Evolutionary conservation across 2,888 invertebrate species (phyloP).

Genomic region (Iselma pallidipennis): DNA sequence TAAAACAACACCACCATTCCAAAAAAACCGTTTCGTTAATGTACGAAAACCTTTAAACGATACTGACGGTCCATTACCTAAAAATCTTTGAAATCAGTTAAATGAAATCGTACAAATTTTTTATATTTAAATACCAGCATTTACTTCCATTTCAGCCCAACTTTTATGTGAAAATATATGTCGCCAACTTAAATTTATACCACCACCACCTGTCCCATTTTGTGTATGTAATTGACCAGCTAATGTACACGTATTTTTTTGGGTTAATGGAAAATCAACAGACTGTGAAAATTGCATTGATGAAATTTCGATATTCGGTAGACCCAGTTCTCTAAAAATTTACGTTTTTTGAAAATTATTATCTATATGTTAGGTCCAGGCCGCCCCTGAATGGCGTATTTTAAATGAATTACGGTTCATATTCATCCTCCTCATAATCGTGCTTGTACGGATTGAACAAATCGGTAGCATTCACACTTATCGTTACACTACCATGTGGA

Average conservation of each 20-base stretch:
- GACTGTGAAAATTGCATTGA: constrained; percentile 92
- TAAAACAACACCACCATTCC: constrained; percentile 74
- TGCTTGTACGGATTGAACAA: constrained; percentile 83
- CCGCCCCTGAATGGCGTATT: background rate
- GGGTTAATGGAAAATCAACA: constrained; percentile 88
- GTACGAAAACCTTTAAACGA: constrained; percentile 80
- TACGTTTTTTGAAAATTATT: background rate
- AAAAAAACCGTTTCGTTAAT: constrained; percentile 72
- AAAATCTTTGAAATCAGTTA: constrained; percentile 15
- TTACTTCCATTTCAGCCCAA: constrained; percentile 85
- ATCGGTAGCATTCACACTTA: constrained; percentile 92
- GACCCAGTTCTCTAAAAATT: constrained; percentile 32
- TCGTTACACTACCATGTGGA: constrained; percentile 84
- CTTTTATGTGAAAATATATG: constrained; percentile 80
- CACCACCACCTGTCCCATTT: constrained; percentile 84
- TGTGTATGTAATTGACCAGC: constrained; percentile 82
- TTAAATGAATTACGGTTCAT: constrained; percentile 42
- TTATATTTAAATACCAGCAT: constrained; percentile 65
- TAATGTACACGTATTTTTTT: constrained; percentile 81
- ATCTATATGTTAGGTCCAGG: too few relatives aligned
- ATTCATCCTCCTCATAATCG: constrained; percentile 60
- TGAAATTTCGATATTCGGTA: constrained; percentile 86
- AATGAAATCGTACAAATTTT: background rate
- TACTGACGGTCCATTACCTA: constrained; percentile 72
- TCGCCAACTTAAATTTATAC: constrained; percentile 76